Evolutionary conservation across 2,797 vertebrate species (phyloP), one percentile per base, ranked within the genome.

Genomic region (Thamnophis elegans): DNA sequence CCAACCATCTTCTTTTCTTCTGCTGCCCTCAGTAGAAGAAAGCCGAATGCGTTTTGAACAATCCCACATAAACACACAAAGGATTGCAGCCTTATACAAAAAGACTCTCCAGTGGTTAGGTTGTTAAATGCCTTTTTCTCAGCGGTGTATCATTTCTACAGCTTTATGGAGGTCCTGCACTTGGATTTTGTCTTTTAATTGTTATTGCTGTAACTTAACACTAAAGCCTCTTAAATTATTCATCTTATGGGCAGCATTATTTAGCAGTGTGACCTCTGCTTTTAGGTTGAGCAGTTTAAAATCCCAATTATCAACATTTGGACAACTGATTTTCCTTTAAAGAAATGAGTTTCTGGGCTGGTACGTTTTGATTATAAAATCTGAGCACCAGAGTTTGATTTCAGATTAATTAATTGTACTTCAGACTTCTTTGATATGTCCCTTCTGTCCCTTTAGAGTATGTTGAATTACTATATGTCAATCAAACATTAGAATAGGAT

Each of bases 191-290:
- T 18, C 55, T 90, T 36, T 90, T 78, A 88, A 93, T 88, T 78
- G 89, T 87, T 87, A 51, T 82, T 47, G 78, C 42, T 90, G 22
- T 68, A 73, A 59, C 25, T 32, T 11, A 88, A 42, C 53, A 68
- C 65, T 54, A 87, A 78, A 60, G 53, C 32, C 47, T 54, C 59
- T 60, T 90, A 88, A 78, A 93, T 90, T 93, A 87, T 93, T 93
- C 55, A 93, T 82, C 54, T 28, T 22, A 56, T 36, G 55, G 36
- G 55, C 55, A 55, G 8, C 22, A 28, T 88, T 90, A 82, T 78
- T 88, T 90, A 90, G 62, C 36, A 87, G 89, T n/a, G 36, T 51
- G 42, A 60, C 25, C 73, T 90, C 65, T 78, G 54, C 78, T 85
- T 87, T 92, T 59, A 53, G 92, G 65, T 91, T 88, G 59, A 82